These are phyloP conservation scores for Nemotelus pantherinus DNA, from an alignment of 2,888 invertebrate genomes.

Conservation along the genomic window DNA sequence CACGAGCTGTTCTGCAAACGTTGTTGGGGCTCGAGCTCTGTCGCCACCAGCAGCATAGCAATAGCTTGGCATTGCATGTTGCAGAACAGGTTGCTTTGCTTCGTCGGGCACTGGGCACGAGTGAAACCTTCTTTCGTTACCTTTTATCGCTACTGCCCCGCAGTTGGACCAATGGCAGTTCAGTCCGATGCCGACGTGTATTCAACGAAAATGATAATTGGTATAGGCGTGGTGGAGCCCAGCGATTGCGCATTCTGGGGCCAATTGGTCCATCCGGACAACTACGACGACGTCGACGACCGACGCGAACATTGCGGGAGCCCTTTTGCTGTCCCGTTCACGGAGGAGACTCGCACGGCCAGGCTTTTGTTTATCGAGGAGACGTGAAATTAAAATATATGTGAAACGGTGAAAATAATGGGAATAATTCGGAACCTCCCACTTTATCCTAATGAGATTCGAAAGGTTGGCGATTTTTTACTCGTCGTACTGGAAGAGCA, in stretches of 20 bases:
- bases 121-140: constrained; percentile 26
- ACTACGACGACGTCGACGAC: constrained; percentile 5
- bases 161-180: constrained; percentile 24
- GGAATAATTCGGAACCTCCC: constrained; percentile 40
- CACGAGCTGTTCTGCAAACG: neutral
- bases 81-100: constrained; percentile 42
- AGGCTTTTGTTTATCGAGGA: constrained; percentile 23
- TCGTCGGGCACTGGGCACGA: constrained; percentile 28
- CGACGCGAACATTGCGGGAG: constrained; percentile 3
- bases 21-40: neutral
- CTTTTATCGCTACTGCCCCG: constrained; percentile 13
- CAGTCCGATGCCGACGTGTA: neutral
- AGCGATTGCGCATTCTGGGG: constrained; percentile 41
- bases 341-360: neutral
- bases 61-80: neutral
- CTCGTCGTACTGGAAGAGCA: neutral
- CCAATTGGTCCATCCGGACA: constrained; percentile 42
- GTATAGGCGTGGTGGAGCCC: constrained; percentile 42
- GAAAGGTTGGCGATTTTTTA: constrained; percentile 33
- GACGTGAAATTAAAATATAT: constrained; percentile 29
- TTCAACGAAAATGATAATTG: constrained; percentile 37
- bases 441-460: constrained; percentile 35
- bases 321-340: neutral
- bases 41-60: no score
- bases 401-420: constrained; percentile 40